Evolutionary conservation across 2,113 vertebrate species (phyloP).

Genomic region (Oncorhynchus masou): DNA sequence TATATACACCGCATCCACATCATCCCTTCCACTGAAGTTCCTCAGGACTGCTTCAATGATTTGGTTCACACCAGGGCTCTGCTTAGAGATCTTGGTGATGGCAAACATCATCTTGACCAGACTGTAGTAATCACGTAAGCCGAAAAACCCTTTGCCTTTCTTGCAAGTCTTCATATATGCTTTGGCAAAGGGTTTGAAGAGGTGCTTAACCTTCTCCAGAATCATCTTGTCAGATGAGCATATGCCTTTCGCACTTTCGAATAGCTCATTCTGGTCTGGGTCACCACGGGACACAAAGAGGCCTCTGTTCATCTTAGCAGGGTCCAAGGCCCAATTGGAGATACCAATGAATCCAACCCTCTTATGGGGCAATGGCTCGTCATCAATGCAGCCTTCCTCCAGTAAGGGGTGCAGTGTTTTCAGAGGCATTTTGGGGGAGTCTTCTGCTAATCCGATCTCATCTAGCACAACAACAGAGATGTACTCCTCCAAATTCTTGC

Average conservation of each 20-base stretch:
- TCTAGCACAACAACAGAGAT: slow-evolving; percentile 94
- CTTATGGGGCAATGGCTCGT: slow-evolving; percentile 85
- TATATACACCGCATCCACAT: slow-evolving; percentile 74
- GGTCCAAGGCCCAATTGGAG: slow-evolving; percentile 97
- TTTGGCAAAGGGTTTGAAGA: slow-evolving; percentile 81
- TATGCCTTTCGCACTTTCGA: slow-evolving; percentile 87
- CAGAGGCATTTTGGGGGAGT: slow-evolving; percentile 95
- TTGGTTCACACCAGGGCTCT: slow-evolving; percentile 67
- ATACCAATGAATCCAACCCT: slow-evolving; percentile 96
- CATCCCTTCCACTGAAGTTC: slow-evolving; percentile 90
- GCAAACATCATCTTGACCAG: slow-evolving; percentile 95
- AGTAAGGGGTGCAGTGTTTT: slow-evolving; percentile 93
- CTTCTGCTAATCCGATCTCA: slow-evolving; percentile 95
- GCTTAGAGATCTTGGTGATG: slow-evolving; percentile 65
- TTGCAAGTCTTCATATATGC: slow-evolving; percentile 81
- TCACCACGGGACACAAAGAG: slow-evolving; percentile 93
- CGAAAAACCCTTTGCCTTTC: slow-evolving; percentile 90
- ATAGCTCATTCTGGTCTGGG: slow-evolving; percentile 80
- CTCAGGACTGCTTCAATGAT: slow-evolving; percentile 81
- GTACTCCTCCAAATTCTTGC: slow-evolving; percentile 87
- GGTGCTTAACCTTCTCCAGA: slow-evolving; percentile 75
- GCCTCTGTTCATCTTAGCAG: slow-evolving; percentile 97
- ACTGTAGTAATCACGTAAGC: slow-evolving; percentile 94
- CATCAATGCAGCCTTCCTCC: slow-evolving; percentile 95
- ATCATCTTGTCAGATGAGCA: slow-evolving; percentile 82